Conservation (phyloP, 2,888 invertebrate genomes). For the Merodon equestris region DNA sequence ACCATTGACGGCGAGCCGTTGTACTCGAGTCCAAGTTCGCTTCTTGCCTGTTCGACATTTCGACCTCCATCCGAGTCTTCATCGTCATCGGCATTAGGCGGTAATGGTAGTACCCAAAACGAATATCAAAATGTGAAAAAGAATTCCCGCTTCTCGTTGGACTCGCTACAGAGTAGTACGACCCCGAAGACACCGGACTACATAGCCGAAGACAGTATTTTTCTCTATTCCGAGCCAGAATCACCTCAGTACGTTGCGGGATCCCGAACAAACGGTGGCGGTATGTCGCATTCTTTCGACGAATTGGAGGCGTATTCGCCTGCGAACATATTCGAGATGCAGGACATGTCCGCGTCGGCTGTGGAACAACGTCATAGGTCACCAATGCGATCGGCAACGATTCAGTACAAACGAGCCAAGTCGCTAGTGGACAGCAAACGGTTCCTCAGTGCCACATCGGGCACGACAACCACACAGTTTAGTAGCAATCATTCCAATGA, state of each 20-base stretch:
- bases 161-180: slow-evolving; percentile 77
- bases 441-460: slow-evolving; percentile 68
- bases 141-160: slow-evolving; percentile 77
- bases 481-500: slow-evolving; percentile 63
- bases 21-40: slow-evolving; percentile 72
- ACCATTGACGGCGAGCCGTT: slow-evolving; percentile 76
- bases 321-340: slow-evolving; percentile 75
- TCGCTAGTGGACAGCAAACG: slow-evolving; percentile 73
- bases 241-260: slow-evolving; percentile 70
- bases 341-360: slow-evolving; percentile 71
- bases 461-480: slow-evolving; percentile 69
- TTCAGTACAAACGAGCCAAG: slow-evolving; percentile 70
- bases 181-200: slow-evolving; percentile 78
- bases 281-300: slow-evolving; percentile 58
- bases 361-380: slow-evolving; percentile 53
- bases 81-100: slow-evolving; percentile 74
- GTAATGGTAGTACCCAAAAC: slow-evolving; percentile 67
- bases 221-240: slow-evolving; percentile 77
- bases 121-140: slow-evolving; percentile 77
- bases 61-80: slow-evolving; percentile 76
- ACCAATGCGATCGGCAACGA: slow-evolving; percentile 62
- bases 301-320: slow-evolving; percentile 71
- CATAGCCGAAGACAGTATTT: slow-evolving; percentile 76
- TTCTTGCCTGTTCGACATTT: slow-evolving; percentile 71
- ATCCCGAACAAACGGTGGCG: slow-evolving; percentile 33